Evolutionary conservation across 53 echinoderm and acorn worm genomes (phyloP).

Genomic region (Hippasteria phrygiana): DNA sequence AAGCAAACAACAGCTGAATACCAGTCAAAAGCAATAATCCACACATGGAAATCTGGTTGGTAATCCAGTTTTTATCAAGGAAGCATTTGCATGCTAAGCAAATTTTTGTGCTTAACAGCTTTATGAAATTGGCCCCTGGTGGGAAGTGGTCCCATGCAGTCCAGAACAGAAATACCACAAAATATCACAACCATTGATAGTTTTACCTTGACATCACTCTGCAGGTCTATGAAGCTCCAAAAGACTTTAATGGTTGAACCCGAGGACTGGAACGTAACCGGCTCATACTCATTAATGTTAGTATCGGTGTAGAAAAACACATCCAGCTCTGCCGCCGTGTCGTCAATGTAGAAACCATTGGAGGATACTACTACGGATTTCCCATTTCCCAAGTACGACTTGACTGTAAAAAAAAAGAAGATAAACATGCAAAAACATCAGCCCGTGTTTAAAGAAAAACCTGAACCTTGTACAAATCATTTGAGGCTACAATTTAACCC

Average conservation of each 20-base stretch:
- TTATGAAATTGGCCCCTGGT: too few relatives aligned
- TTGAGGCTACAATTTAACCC: neutral
- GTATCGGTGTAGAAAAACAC: conserved; percentile 50
- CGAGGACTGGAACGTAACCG: conserved; percentile 55
- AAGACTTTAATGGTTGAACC: conserved; percentile 58
- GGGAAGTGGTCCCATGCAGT: too few relatives aligned
- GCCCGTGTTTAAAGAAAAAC: too few relatives aligned
- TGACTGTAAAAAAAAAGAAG: conserved; percentile 26
- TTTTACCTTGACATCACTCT: conserved; percentile 58
- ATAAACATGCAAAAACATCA: too few relatives aligned
- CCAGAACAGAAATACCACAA: too few relatives aligned
- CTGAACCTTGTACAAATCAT: neutral
- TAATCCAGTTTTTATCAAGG: too few relatives aligned
- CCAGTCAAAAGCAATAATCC: too few relatives aligned
- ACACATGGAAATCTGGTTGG: too few relatives aligned
- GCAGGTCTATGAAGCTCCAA: conserved; percentile 59
- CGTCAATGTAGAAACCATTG: conserved; percentile 67
- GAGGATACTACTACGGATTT: conserved; percentile 25
- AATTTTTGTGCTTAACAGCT: too few relatives aligned
- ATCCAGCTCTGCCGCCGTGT: conserved; percentile 46
- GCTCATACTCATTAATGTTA: conserved; percentile 34
- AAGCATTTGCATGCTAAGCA: too few relatives aligned
- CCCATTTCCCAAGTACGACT: conserved; percentile 57
- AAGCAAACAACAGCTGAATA: too few relatives aligned
- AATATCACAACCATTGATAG: neutral